A percentile compares a stretch with the other conserved stretches of the same genome.
These are phyloP conservation scores for Amyelois transitella DNA, from an alignment of 1,140 invertebrate genomes.

Conservation along the genomic window DNA sequence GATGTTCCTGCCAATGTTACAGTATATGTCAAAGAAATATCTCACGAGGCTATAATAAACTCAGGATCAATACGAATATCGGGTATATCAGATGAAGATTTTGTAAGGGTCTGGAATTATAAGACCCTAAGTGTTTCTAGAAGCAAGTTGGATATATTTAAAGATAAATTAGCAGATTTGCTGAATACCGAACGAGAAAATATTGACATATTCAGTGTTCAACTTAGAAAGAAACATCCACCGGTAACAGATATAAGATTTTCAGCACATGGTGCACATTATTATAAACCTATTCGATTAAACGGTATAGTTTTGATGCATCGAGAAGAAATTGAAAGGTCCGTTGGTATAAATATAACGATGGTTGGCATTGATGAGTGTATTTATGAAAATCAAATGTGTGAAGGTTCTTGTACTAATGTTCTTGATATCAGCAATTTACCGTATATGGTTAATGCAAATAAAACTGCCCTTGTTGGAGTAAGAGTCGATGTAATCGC, in stretches of 20 bases:
- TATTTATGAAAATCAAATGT: constrained; percentile 94
- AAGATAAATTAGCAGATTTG: constrained; percentile 89
- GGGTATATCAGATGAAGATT: constrained; percentile 97
- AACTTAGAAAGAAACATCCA: constrained; percentile 88
- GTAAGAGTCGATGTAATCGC: constrained; percentile 91
- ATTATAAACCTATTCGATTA: constrained; percentile 94
- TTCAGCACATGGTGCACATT: constrained; percentile 95
- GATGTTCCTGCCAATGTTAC: constrained; percentile 94
- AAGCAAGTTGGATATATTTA: constrained; percentile 92
- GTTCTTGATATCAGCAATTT: constrained; percentile 89
- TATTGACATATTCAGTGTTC: constrained; percentile 97
- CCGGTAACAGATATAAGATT: constrained; percentile 95
- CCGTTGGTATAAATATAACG: constrained; percentile 95
- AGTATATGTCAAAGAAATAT: constrained; percentile 93
- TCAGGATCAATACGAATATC: constrained; percentile 95
- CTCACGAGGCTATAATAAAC: constrained; percentile 95
- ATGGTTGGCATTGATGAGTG: constrained; percentile 99
- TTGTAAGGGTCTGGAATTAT: constrained; percentile 95
- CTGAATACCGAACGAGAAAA: constrained; percentile 89
- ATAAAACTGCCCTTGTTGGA: constrained; percentile 95
- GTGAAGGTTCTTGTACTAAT: constrained; percentile 97
- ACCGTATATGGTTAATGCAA: constrained; percentile 97
- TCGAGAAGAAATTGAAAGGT: constrained; percentile 93
- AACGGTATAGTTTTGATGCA: constrained; percentile 97
- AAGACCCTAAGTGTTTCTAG: constrained; percentile 87